Conservation (phyloP, 1,140 invertebrate genomes). For the Eupeodes corollae region DNA sequence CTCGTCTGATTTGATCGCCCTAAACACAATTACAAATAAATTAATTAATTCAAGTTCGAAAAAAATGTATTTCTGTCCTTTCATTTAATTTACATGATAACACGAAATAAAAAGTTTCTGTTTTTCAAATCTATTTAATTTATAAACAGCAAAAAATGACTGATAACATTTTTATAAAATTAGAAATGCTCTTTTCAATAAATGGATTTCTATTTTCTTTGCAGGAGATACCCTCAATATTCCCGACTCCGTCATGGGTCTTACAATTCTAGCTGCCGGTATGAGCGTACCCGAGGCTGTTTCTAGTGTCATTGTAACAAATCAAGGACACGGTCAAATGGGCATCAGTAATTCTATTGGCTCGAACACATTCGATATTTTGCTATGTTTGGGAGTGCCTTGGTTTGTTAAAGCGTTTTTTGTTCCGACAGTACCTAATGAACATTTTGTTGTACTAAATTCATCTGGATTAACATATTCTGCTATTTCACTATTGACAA, state of each 20-base stretch:
- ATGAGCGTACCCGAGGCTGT: slow-evolving; percentile 74
- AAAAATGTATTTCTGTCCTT: too few species aligned
- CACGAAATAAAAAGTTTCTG: too few species aligned
- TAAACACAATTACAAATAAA: too few species aligned
- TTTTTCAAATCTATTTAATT: too few species aligned
- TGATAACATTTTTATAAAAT: too few species aligned
- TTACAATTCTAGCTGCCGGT: slow-evolving; percentile 59
- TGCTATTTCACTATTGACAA: slow-evolving; percentile 59
- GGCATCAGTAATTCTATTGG: slow-evolving; percentile 78
- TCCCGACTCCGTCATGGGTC: slow-evolving; percentile 65
- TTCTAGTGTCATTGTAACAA: slow-evolving; percentile 64
- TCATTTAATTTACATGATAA: too few species aligned
- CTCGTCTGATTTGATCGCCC: too few species aligned
- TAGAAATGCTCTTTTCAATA: too few species aligned
- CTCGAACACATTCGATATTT: slow-evolving; percentile 77
- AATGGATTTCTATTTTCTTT: neutral
- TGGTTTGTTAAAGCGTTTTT: slow-evolving; percentile 68
- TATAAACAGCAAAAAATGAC: too few species aligned
- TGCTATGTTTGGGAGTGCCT: slow-evolving; percentile 68
- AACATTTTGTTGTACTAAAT: slow-evolving; percentile 47
- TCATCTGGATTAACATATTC: slow-evolving; percentile 65
- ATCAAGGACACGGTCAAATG: slow-evolving; percentile 73
- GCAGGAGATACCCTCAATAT: slow-evolving; percentile 51
- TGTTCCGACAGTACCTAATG: slow-evolving; percentile 48
- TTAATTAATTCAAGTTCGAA: too few species aligned